Conservation (phyloP, 2,113 vertebrate genomes). For the Amblyornis subalaris region DNA sequence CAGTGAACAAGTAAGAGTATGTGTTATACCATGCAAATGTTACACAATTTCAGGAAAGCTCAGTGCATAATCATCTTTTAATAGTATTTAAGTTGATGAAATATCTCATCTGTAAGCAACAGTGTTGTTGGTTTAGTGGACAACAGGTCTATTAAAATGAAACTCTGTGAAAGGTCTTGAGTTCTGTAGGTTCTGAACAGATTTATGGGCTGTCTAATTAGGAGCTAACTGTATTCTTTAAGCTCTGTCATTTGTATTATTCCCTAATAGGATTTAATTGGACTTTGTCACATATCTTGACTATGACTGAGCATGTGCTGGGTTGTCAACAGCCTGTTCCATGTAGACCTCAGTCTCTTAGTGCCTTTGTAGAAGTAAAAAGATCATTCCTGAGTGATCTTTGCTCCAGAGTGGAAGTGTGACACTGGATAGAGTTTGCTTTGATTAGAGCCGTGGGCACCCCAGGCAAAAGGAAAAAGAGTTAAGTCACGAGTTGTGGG, state of each 20-base stretch:
- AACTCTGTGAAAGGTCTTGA: not conserved
- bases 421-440: not conserved
- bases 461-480: not conserved
- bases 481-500: not conserved
- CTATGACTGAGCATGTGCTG: not conserved
- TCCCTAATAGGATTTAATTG: constrained; percentile 43
- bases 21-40: constrained; percentile 66
- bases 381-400: not conserved
- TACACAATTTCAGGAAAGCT: constrained; percentile 64
- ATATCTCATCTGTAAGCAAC: not conserved
- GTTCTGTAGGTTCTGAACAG: not conserved
- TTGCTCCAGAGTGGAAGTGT: not conserved
- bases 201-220: constrained; percentile 49
- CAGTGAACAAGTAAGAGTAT: constrained; percentile 73
- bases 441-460: not conserved
- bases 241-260: constrained; percentile 48
- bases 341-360: not conserved
- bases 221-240: constrained; percentile 44
- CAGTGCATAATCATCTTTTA: constrained; percentile 45
- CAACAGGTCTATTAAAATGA: constrained; percentile 29
- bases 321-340: not conserved
- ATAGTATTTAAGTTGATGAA: constrained; percentile 26
- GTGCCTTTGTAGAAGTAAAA: not conserved
- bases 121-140: constrained; percentile 4
- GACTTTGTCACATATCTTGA: constrained; percentile 26